A percentile compares a stretch with the other conserved stretches of the same genome.
Conservation (phyloP, 53 echinoderm and acorn worm genomes). For the Zoroaster sp. region DNA sequence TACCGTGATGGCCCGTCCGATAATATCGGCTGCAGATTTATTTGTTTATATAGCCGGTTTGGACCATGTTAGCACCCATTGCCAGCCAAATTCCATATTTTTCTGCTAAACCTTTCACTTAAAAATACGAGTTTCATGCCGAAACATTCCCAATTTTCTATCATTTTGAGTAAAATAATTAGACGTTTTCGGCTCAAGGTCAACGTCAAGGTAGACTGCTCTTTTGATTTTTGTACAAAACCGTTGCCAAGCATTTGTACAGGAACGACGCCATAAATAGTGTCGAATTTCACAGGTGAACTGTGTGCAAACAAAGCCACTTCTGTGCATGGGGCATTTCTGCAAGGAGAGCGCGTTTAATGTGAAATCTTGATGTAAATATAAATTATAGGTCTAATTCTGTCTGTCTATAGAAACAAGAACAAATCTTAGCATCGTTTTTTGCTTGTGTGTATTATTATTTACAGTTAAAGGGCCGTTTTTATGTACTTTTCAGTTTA, state of each 20-base stretch:
- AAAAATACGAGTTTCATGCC: background rate
- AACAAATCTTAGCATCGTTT: too few relatives aligned
- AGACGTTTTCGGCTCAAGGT: background rate
- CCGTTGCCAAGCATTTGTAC: background rate
- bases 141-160: background rate
- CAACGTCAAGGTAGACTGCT: background rate
- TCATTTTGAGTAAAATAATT: too few relatives aligned
- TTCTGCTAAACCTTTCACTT: background rate
- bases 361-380: too few relatives aligned
- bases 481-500: too few relatives aligned
- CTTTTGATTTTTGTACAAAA: background rate
- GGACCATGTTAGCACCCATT: background rate
- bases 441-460: too few relatives aligned
- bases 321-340: background rate
- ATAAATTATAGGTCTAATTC: too few relatives aligned
- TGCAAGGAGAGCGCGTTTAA: too few relatives aligned
- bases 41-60: background rate
- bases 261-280: background rate
- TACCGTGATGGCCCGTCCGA: background rate
- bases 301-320: background rate
- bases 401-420: too few relatives aligned
- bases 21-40: too few relatives aligned
- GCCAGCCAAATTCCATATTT: background rate
- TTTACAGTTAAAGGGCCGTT: too few relatives aligned
- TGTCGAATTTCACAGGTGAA: background rate